Percentiles rank a stretch among this genome's conserved stretches.
These are phyloP conservation scores for Phortica variegata DNA, from an alignment of 1,140 invertebrate species.

Conservation along the genomic window DNA sequence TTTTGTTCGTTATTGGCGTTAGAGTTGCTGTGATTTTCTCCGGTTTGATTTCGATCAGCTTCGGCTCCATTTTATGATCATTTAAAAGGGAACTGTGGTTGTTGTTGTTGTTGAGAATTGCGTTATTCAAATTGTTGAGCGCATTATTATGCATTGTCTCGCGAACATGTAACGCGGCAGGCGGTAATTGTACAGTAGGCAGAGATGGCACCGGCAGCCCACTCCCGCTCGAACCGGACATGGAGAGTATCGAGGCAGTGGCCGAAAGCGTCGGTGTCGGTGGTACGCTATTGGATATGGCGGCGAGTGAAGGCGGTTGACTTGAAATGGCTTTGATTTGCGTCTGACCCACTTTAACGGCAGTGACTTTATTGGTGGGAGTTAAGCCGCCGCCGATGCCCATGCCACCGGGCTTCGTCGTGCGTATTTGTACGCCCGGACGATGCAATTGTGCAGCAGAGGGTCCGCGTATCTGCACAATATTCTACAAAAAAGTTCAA, in stretches of 20 bases:
- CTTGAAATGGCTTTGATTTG: constrained; percentile 55
- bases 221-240: constrained; percentile 36
- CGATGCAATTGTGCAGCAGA: constrained; percentile 45
- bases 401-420: too few relatives aligned
- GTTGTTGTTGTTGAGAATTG: constrained; percentile 37
- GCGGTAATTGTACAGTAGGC: constrained; percentile 48
- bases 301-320: constrained; percentile 47
- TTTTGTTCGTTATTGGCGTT: constrained; percentile 30
- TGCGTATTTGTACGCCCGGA: constrained; percentile 49
- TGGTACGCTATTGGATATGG: constrained; percentile 42
- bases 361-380: constrained; percentile 45
- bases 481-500: constrained; percentile 33
- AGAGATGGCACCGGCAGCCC: constrained; percentile 46
- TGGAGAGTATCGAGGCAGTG: constrained; percentile 45
- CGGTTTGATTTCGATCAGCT: constrained; percentile 41
- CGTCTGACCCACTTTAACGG: constrained; percentile 56
- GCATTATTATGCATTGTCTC: constrained; percentile 44
- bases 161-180: constrained; percentile 34
- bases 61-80: constrained; percentile 30
- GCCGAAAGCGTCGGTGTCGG: constrained; percentile 34
- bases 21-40: constrained; percentile 38
- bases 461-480: constrained; percentile 52
- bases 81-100: too few relatives aligned
- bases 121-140: constrained; percentile 11
- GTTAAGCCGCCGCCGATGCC: constrained; percentile 26